These are phyloP conservation scores for Pygocentrus nattereri DNA, from an alignment of 2,797 vertebrate species.

Conservation along the genomic window DNA sequence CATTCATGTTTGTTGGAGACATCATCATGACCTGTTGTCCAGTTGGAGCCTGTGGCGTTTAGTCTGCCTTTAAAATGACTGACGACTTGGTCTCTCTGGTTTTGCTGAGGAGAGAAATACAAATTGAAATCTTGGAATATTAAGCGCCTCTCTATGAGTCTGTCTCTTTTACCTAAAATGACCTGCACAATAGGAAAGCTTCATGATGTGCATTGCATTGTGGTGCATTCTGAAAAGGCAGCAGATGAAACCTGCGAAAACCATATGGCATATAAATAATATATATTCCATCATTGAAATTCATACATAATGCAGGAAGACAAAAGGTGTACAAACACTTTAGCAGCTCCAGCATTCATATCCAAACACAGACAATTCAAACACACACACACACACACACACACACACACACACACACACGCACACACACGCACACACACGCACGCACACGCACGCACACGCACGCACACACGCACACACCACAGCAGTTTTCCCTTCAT, in stretches of 20 bases:
- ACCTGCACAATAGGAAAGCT: background rate
- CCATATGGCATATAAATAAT: background rate
- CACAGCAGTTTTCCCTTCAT: too few relatives aligned
- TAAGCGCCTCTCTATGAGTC: slow-evolving; percentile 9
- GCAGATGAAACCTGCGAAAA: background rate
- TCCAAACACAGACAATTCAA: background rate
- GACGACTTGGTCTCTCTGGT: background rate
- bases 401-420: background rate
- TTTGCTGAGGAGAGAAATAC: slow-evolving; percentile 3
- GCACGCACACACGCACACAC: background rate
- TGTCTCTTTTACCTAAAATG: slow-evolving; percentile 25
- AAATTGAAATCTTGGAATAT: slow-evolving; percentile 31
- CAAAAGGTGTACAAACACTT: background rate
- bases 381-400: background rate
- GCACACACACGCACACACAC: too few relatives aligned
- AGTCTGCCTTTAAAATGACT: slow-evolving; percentile 25
- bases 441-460: background rate
- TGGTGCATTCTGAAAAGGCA: background rate
- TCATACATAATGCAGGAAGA: background rate
- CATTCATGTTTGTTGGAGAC: background rate
- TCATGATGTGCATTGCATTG: background rate
- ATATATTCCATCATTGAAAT: slow-evolving; percentile 1
- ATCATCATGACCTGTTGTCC: slow-evolving; percentile 29
- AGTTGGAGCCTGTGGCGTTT: slow-evolving; percentile 39
- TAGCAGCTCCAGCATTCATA: background rate